phyloP scores from a whole-genome alignment of 2,888 invertebrate genomes.

The Meliscaeva auricollis region DNA sequence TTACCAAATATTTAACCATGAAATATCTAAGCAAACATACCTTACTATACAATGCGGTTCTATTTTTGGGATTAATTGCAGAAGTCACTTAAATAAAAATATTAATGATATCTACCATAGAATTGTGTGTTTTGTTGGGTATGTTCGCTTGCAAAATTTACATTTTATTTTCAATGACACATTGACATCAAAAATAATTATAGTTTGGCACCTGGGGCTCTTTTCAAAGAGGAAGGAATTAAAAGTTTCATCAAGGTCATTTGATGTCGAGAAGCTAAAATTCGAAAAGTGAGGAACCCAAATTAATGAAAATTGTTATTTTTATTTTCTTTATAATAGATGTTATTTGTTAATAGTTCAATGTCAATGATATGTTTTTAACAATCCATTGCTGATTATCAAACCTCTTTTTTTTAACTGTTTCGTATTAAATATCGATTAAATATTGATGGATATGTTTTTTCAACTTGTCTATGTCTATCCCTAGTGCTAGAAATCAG shows the following conservation, averaged over 20 bases:
- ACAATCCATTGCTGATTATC: no score
- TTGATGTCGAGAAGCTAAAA: not conserved
- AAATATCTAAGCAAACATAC: slow-evolving; percentile 4
- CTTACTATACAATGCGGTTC: not conserved
- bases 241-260: not conserved
- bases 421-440: no score
- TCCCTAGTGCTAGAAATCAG: no score
- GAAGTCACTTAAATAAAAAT: slow-evolving; percentile 21
- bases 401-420: no score
- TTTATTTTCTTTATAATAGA: no score
- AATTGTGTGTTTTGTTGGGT: not conserved
- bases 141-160: not conserved
- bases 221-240: slow-evolving; percentile 15
- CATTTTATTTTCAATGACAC: slow-evolving; percentile 27
- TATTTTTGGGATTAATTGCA: slow-evolving; percentile 22
- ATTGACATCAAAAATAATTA: not conserved
- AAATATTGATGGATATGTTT: no score
- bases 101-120: not conserved
- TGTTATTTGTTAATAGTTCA: no score
- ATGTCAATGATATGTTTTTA: no score
- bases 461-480: no score
- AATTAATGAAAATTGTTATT: no score
- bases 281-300: no score
- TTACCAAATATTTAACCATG: slow-evolving; percentile 26
- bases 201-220: not conserved